Base-by-base conservation (phyloP, 2,113 vertebrate species). In the Leptobrachium leishanense region DNA sequence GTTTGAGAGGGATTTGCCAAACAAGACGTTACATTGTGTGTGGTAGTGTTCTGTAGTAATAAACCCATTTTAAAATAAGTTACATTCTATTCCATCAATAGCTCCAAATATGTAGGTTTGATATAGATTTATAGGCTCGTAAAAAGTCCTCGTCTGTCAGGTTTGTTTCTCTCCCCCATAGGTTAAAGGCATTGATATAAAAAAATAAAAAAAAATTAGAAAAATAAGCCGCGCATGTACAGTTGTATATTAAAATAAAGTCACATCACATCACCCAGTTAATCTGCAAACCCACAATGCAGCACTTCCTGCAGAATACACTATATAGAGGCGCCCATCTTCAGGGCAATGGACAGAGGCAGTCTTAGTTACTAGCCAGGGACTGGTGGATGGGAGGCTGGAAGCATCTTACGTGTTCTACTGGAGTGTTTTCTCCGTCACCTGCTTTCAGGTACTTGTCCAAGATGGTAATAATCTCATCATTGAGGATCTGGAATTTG, bases 351-450 rank as follows among this genome's bases (percentile, higher is more conserved):
- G 15, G 59, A 81, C 50, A 81, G 53, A 55, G 64, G 77, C 44
- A 78, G 50, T 73, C 20, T 31, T 31, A 31, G 20, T 31, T 31
- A 31, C 97, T 97, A 88, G 98, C 97, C 42, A 99, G 92, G 0
- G 98, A 99, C 85, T 99, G 98, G 85, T 99, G 98, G 74, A 99
- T 99, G 0, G 98, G 98, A 0, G 98, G 97, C 89, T 99, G 98
- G 89, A 99, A 99, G 88, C 98, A 99, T 46, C 98, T 94, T 5
- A 99, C 97, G 0, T 99, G 98, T 79, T 99, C 97, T 79, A 99
- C 97, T 0, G 97, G 96, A 43, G 95, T 94, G 90, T 95, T 96
- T 86, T 99, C 98, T 0, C 96, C 96, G 0, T 99, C 97, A 0
- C 96, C 97, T 0, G 96, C 94, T 86, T 98, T 99, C 91, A 98